Base-by-base conservation (phyloP, 2,113 vertebrate genomes). In the Equus quagga region DNA sequence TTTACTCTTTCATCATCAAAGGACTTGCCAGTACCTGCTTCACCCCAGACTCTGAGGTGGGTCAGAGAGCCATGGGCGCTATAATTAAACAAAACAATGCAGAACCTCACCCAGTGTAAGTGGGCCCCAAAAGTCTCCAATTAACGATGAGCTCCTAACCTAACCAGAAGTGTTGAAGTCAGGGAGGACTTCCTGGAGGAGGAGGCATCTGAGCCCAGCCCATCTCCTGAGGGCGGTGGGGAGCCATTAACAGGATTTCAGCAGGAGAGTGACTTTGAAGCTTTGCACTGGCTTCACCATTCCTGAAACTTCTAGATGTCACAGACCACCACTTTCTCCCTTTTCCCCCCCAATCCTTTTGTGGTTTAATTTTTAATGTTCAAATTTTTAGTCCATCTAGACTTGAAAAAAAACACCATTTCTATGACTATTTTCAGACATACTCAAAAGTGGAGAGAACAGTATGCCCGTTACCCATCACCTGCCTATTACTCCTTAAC, bases 181-280 rank as follows among this genome's bases (percentile, higher is more conserved):
- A 51, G 49, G 79, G 94, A 93, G 69, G 64, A 64, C 85, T 91
- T 86, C 73, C 78, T 86, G 51, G 36, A 60, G 89, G 67, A 70
- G 26, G 78, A 69, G 24, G 26, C 26, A 13, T 72, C 62, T 67
- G 73, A 49, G 24, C 17, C 70, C 41, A 46, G 7, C 84, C 11
- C 36, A 6, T 78, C 33, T 46, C 75, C 18, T 72, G 64, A 17
- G 75, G 18, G 54, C 54, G 14, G 2, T 3, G 5, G 33, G 58
- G 54, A 72, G 46, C 24, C 54, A 82, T 1, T 21, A 73, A 69
- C 67, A 83, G 78, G 21, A 58, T 72, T 31, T 6, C 64, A 31
- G 4, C 24, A 73, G 31, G 44, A 49, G 12, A 44, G 19, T 46
- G 60, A 60, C 33, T 69, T 46, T 8, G 65, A 78, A 72, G 54